Evolutionary conservation across 2,888 invertebrate species (phyloP).

Genomic region (Gordius sp.): DNA sequence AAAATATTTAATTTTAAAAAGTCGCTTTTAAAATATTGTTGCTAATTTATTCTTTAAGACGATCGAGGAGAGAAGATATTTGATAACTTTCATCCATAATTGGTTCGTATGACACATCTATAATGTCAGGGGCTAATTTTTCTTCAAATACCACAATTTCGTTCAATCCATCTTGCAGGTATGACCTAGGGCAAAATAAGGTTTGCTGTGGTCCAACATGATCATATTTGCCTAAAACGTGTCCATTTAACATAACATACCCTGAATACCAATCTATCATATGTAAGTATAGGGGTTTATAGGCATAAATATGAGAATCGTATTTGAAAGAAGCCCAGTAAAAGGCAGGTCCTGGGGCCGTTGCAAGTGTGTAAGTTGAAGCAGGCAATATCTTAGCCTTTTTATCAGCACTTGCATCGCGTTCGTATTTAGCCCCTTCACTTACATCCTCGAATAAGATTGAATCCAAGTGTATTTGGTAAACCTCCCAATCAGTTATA

Average conservation of each 20-base stretch:
- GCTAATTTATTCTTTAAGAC: no score
- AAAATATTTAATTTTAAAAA: no score
- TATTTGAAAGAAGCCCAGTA: neutral
- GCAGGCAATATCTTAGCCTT: no score
- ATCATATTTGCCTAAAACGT: neutral
- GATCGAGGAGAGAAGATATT: no score
- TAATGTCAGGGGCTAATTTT: neutral
- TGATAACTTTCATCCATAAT: neutral
- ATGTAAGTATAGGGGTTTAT: neutral
- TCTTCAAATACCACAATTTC: neutral
- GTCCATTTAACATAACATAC: neutral
- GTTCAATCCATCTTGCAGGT: neutral
- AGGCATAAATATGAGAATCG: neutral
- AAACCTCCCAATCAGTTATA: neutral
- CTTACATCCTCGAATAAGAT: neutral
- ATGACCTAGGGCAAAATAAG: neutral
- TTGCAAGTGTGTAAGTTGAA: neutral
- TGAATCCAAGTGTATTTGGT: neutral
- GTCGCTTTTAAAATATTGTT: no score
- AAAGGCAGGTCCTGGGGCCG: neutral
- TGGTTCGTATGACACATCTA: neutral
- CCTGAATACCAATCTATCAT: constrained; percentile 1
- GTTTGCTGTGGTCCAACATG: neutral
- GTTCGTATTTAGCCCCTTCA: neutral
- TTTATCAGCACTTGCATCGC: neutral